Evolutionary conservation across 2,888 invertebrate genomes (phyloP).

Genomic region (Dolichomitus sp.): DNA sequence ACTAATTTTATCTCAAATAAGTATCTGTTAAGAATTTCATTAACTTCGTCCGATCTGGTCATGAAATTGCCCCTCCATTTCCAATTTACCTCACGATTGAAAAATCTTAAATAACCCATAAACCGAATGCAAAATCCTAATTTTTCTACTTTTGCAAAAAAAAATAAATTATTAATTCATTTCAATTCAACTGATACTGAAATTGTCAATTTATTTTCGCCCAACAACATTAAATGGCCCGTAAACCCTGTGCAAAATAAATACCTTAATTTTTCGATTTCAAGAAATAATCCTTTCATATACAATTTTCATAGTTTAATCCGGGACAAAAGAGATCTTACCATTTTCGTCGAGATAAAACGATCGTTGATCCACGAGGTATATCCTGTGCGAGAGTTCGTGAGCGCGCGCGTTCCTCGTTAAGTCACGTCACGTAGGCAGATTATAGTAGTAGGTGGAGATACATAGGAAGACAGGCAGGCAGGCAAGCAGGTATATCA

Average conservation of each 20-base stretch:
- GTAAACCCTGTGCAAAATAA: neutral
- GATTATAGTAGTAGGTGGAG: slow-evolving; percentile 45
- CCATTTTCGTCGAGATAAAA: slow-evolving; percentile 57
- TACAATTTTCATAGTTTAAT: slow-evolving; percentile 22
- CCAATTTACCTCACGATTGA: no score
- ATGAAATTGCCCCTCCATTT: no score
- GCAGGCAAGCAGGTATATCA: slow-evolving; percentile 24
- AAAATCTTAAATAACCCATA: no score
- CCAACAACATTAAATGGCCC: neutral
- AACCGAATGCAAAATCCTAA: no score
- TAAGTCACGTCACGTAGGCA: slow-evolving; percentile 53
- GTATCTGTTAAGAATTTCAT: neutral
- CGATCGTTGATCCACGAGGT: slow-evolving; percentile 28
- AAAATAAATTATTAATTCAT: no score
- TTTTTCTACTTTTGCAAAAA: no score
- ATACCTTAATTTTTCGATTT: neutral
- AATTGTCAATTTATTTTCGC: no score
- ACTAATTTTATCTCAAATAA: neutral
- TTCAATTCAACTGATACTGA: no score
- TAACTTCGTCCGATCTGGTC: neutral
- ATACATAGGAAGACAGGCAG: slow-evolving; percentile 33
- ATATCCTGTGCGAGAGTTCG: slow-evolving; percentile 22
- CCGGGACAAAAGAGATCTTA: slow-evolving; percentile 15
- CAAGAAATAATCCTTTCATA: neutral
- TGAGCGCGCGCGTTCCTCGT: slow-evolving; percentile 37